A percentile compares a stretch with the other conserved stretches of the same genome.
These are phyloP conservation scores for Lasiurus cinereus DNA, from an alignment of 2,113 vertebrate species.

Conservation along the genomic window DNA sequence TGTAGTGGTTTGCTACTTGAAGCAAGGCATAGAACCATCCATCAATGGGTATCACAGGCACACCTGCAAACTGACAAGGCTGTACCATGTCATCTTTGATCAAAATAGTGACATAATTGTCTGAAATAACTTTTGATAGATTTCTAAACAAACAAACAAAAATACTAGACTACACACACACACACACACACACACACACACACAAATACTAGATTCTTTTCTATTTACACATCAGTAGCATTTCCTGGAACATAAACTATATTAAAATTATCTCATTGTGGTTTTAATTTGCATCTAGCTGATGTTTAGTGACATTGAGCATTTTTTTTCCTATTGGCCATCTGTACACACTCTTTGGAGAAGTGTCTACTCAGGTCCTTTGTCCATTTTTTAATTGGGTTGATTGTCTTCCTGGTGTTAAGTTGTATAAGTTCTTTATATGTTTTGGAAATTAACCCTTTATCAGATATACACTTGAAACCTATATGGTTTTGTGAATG, in stretches of 20 bases:
- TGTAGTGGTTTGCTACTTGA: neutral
- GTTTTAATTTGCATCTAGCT: neutral
- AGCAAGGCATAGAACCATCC: neutral
- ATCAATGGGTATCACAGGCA: neutral
- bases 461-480: neutral
- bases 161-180: neutral
- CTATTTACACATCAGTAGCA: neutral
- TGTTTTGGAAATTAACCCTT: neutral
- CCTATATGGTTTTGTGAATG: neutral
- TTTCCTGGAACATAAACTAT: constrained; percentile 25
- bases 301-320: neutral
- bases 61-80: neutral
- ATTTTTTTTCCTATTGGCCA: neutral
- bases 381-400: neutral
- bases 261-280: neutral
- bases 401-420: neutral
- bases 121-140: constrained; percentile 10
- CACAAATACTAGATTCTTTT: neutral
- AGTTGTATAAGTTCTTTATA: neutral
- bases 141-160: neutral
- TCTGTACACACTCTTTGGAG: neutral
- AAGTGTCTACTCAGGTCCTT: neutral
- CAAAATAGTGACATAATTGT: neutral
- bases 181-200: no score
- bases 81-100: neutral